Base-by-base conservation (phyloP, 2,113 vertebrate genomes). In the Apaloderma vittatum region DNA sequence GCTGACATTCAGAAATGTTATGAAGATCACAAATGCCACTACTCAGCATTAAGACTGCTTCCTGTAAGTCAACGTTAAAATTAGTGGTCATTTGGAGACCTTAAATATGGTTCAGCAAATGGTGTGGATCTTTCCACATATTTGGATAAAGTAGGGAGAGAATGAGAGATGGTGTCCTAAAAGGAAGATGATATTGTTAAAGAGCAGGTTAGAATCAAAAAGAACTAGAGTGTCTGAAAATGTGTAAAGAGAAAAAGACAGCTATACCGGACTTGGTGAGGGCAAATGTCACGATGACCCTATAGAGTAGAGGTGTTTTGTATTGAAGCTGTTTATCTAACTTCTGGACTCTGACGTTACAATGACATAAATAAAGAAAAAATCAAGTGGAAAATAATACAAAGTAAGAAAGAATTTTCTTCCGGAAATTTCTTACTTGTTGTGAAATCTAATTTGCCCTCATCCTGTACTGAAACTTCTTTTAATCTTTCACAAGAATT, bases 71-170 rank as follows among this genome's bases (percentile, higher is more conserved):
- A 86, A 2, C n/a, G 48, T 76, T 91, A 92, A 91, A 93, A 95
- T 86, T 66, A 83, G 91, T 57, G 75, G 61, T 88, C 79, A 84
- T 58, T 73, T 89, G 72, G 62, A 91, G 51, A 90, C 6, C 40
- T 93, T 90, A 88, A 90, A 68, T 78, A 75, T 8, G 3, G 1
- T 80, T 76, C 65, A 90, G 55, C 65, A 94, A 96, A 95, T 83
- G 58, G 81, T 80, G 91, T 88, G 85, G 61, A 66, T 93, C 78
- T 86, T 95, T 82, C 61, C 68, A 93, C 61, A 85, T 86, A 92
- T 52, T 88, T 96, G 72, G 45, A 57, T 77, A 74, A 73, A 90
- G 46, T 43, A 49, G 27, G 27, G 15, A 61, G 27, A 83, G 54
- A 79, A 86, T 81, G 72, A 95, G 63, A 83, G 85, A 90, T 52